These are phyloP conservation scores for Scrobipalpa atriplicella DNA, from an alignment of 2,888 invertebrate genomes.

Conservation along the genomic window DNA sequence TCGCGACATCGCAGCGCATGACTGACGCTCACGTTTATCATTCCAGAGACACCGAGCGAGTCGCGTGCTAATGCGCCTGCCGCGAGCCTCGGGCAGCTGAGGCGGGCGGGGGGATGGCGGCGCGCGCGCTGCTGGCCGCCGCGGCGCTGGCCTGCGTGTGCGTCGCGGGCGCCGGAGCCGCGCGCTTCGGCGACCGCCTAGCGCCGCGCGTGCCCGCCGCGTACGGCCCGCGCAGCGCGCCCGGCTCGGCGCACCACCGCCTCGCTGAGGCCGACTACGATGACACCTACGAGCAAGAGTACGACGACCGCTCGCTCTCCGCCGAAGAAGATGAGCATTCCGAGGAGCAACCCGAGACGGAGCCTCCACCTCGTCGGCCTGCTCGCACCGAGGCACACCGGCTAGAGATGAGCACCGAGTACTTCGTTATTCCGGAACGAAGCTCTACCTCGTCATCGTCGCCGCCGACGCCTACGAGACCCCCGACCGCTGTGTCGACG, in stretches of 20 bases:
- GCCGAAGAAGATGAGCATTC: slow-evolving; percentile 50
- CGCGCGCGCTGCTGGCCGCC: slow-evolving; percentile 62
- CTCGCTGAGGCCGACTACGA: slow-evolving; percentile 62
- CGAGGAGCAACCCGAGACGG: slow-evolving; percentile 50
- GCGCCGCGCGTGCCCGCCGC: slow-evolving; percentile 71
- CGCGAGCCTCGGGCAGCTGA: slow-evolving; percentile 63
- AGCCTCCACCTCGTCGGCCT: slow-evolving; percentile 62
- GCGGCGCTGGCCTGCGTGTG: slow-evolving; percentile 62
- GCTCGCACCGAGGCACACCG: slow-evolving; percentile 78
- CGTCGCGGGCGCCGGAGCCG: slow-evolving; percentile 53
- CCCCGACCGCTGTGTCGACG: slow-evolving; percentile 50
- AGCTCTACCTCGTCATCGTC: slow-evolving; percentile 54
- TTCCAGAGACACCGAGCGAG: slow-evolving; percentile 59
- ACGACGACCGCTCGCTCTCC: slow-evolving; percentile 56
- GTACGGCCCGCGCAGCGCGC: slow-evolving; percentile 66
- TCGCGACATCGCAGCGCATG: slow-evolving; percentile 49
- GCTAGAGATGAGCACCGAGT: slow-evolving; percentile 92
- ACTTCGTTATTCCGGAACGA: slow-evolving; percentile 88
- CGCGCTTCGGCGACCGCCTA: slow-evolving; percentile 71
- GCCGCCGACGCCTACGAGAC: slow-evolving; percentile 62
- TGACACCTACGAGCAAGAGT: slow-evolving; percentile 63
- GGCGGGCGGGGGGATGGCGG: slow-evolving; percentile 71
- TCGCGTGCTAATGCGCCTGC: slow-evolving; percentile 62
- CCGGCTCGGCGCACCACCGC: slow-evolving; percentile 47
- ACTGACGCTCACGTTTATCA: slow-evolving; percentile 52